Conservation (phyloP, 2,888 invertebrate species). For the Pantelozetes paolii region DNA sequence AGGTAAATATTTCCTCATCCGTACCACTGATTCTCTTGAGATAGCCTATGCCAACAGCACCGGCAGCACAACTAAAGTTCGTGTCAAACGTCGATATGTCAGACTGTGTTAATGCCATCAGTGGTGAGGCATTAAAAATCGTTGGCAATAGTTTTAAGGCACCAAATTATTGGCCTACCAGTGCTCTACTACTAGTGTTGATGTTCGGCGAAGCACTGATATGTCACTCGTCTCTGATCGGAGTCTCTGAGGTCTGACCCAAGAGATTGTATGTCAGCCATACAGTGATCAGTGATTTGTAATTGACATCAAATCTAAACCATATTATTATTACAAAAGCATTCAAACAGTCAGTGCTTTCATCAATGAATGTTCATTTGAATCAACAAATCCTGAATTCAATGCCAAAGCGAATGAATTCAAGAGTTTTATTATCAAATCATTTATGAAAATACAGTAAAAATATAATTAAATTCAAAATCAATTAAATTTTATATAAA, state of each 20-base stretch:
- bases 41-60: neutral
- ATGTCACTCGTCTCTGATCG: slow-evolving; percentile 13
- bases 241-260: slow-evolving; percentile 1
- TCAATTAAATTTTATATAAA: too few relatives aligned
- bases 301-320: slow-evolving; percentile 17
- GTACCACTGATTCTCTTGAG: slow-evolving; percentile 13
- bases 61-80: neutral
- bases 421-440: too few relatives aligned
- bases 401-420: too few relatives aligned
- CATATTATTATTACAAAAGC: neutral
- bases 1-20: slow-evolving; percentile 33
- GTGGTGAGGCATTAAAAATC: slow-evolving; percentile 30
- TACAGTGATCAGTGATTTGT: slow-evolving; percentile 30
- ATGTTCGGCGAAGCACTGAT: slow-evolving; percentile 9
- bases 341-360: neutral
- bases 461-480: too few relatives aligned
- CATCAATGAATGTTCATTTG: neutral
- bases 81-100: slow-evolving; percentile 35
- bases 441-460: too few relatives aligned
- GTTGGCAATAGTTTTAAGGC: slow-evolving; percentile 15
- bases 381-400: too few relatives aligned
- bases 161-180: slow-evolving; percentile 15
- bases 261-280: slow-evolving; percentile 15
- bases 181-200: neutral
- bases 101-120: slow-evolving; percentile 28